Evolutionary conservation across 2,113 vertebrate species (phyloP), one percentile per base, ranked within the genome.

Genomic region (Pteronura brasiliensis): DNA sequence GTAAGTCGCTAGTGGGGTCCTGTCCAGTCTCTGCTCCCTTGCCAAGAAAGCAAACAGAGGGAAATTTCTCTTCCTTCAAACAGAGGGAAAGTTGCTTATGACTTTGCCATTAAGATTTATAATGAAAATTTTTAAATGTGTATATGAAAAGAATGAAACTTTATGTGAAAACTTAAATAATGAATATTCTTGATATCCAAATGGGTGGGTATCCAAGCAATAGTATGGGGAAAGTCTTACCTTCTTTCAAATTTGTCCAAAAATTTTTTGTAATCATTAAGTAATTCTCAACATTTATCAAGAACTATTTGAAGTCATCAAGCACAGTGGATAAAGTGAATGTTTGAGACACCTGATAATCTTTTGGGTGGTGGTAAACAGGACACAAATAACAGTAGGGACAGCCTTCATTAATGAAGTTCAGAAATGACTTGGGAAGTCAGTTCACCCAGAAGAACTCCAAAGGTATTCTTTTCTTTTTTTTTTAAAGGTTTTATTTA

Each of bases 231-330:
- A 55, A 63, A 12, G 21, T 88, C 27, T 42, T 76, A 63, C 8
- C 34, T 84, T 82, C 63, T 49, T 89, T 86, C 6, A 57, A 71
- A 96, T 93, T 63, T 88, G n/a, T 23, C 14, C 13, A n/a, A 85
- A 77, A 31, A 10, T 39, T 69, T 88, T 88, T 90, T 42, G 5
- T 90, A 39, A 84, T 96, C 72, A 67, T 52, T 90, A 79, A 90
- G 72, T 61, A 90, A 81, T 85, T 96, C 74, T n/a, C 55, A 91
- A 57, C 39, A 71, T 29, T 89, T 82, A 36, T 21, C 12, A 88
- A 93, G 42, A 7, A 77, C 71, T 67, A 81, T 77, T 95, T 93
- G 71, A 96, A 93, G 52, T 92, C n/a, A 76, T 92, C n/a, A 76
- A 42, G 7, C 81, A 27, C 55, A 20, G 21, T 77, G 39, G 95